phyloP scores from a whole-genome alignment of 2,113 vertebrate genomes.

The Lepus timidus region DNA sequence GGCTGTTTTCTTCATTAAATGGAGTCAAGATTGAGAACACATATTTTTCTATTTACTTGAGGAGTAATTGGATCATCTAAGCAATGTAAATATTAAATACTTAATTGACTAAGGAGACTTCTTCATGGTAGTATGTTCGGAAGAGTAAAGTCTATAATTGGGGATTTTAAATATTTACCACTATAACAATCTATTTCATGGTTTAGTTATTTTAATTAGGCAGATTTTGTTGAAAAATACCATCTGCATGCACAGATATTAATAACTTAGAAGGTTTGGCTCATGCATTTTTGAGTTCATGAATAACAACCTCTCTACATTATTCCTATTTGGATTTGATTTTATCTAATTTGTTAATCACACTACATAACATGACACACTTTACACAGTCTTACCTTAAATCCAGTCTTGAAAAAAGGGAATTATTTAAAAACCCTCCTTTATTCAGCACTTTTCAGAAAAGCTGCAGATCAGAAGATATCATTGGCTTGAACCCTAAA shows the following conservation, averaged over 20 bases:
- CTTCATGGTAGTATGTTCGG: constrained; percentile 87
- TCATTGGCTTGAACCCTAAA: not conserved
- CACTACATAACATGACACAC: not conserved
- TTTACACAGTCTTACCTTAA: not conserved
- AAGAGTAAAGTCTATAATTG: constrained; percentile 81
- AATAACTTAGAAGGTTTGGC: not conserved
- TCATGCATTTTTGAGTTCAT: not conserved
- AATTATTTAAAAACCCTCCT: not conserved
- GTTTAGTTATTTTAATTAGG: not conserved
- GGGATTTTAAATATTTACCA: constrained; percentile 72
- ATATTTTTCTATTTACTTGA: constrained; percentile 87
- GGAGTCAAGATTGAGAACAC: constrained; percentile 75
- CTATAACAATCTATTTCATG: not conserved
- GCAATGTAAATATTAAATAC: constrained; percentile 89
- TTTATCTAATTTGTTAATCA: constrained; percentile 17
- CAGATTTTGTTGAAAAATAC: constrained; percentile 25
- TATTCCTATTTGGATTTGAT: constrained; percentile 1
- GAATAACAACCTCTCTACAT: constrained; percentile 3
- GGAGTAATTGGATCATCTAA: constrained; percentile 90
- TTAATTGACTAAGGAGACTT: constrained; percentile 88
- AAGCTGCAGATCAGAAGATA: not conserved
- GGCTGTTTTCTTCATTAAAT: constrained; percentile 74
- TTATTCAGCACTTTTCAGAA: not conserved
- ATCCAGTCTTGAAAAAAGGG: not conserved
- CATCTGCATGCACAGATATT: not conserved